A percentile compares a stretch with the other conserved stretches of the same genome.
Conservation (phyloP, 2,797 vertebrate genomes). For the Leptatherina wallacei region DNA sequence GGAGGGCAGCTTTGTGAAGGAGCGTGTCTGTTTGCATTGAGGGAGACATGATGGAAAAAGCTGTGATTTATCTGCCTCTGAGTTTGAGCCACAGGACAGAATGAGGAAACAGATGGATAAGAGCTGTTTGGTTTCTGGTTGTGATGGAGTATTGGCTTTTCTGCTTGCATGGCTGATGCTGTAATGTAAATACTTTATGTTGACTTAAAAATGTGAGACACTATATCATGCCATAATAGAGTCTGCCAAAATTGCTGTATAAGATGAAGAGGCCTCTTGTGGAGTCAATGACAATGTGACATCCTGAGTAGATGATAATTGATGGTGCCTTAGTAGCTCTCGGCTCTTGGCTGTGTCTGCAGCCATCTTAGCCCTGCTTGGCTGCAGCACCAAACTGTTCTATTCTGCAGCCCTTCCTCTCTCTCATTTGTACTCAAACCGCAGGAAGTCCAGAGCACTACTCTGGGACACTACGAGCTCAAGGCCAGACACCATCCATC, state of each 20-base stretch:
- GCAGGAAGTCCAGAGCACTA: constrained; percentile 66
- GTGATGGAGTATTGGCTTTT: constrained; percentile 60
- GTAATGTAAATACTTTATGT: constrained; percentile 60
- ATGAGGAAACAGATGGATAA: constrained; percentile 69
- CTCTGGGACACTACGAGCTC: constrained; percentile 44
- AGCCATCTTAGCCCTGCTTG: constrained; percentile 54
- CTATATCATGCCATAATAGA: constrained; percentile 51
- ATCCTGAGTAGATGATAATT: constrained; percentile 67
- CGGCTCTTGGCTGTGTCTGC: constrained; percentile 41
- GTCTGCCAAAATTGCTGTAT: constrained; percentile 45
- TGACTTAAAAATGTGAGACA: constrained; percentile 56
- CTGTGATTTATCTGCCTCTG: constrained; percentile 60
- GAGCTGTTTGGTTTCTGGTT: constrained; percentile 60
- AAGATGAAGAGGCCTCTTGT: constrained; percentile 64
- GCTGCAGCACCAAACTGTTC: constrained; percentile 49
- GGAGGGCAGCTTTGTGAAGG: constrained; percentile 62
- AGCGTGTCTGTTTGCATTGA: constrained; percentile 72
- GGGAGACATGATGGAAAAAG: constrained; percentile 70
- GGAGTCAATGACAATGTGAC: constrained; percentile 59
- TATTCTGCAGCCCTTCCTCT: constrained; percentile 61
- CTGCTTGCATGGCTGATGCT: constrained; percentile 39
- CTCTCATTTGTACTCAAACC: constrained; percentile 56
- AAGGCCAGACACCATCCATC: constrained; percentile 70
- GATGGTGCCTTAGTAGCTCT: constrained; percentile 45
- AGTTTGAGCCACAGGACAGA: constrained; percentile 53